phyloP scores from a whole-genome alignment of 2,888 invertebrate species.

The Toxonevra muliebris region DNA sequence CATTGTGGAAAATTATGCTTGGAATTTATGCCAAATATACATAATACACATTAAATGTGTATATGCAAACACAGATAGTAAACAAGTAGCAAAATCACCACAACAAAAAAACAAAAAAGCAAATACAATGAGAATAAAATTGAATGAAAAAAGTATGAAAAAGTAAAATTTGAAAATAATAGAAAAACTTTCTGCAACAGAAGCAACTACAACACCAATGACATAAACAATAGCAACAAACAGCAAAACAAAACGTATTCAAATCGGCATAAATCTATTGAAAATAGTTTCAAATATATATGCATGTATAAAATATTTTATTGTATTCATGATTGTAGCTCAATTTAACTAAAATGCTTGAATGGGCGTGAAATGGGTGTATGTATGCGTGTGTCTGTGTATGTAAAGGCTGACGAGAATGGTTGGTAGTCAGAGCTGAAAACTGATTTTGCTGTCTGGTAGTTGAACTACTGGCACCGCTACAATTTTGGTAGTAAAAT shows the following conservation, averaged over 20 bases:
- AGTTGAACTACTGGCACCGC: too few relatives aligned
- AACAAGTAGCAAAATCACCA: conserved; percentile 19
- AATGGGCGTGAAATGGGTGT: conserved; percentile 1
- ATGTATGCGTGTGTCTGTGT: conserved; percentile 1
- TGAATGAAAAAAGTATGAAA: conserved; percentile 54
- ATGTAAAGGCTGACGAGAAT: neutral
- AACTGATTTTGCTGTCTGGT: too few relatives aligned
- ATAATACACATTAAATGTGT: conserved; percentile 10
- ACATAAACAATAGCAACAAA: neutral
- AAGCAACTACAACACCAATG: conserved; percentile 2
- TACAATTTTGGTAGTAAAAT: too few relatives aligned
- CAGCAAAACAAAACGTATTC: conserved; percentile 3
- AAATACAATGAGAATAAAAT: conserved; percentile 33
- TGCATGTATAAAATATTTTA: conserved; percentile 46
- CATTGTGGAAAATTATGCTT: conserved; percentile 22
- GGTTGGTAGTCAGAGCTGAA: too few relatives aligned
- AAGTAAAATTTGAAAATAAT: conserved; percentile 60
- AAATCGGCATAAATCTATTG: conserved; percentile 26
- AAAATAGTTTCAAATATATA: conserved; percentile 24
- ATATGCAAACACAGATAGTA: conserved; percentile 30
- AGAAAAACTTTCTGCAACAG: conserved; percentile 50
- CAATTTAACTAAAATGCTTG: conserved; percentile 55
- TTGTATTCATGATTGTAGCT: conserved; percentile 59
- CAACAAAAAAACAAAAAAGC: conserved; percentile 5
- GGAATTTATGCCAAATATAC: conserved; percentile 19